Evolutionary conservation across 2,113 vertebrate species (phyloP).

Genomic region (Onychorhynchus coronatus): DNA sequence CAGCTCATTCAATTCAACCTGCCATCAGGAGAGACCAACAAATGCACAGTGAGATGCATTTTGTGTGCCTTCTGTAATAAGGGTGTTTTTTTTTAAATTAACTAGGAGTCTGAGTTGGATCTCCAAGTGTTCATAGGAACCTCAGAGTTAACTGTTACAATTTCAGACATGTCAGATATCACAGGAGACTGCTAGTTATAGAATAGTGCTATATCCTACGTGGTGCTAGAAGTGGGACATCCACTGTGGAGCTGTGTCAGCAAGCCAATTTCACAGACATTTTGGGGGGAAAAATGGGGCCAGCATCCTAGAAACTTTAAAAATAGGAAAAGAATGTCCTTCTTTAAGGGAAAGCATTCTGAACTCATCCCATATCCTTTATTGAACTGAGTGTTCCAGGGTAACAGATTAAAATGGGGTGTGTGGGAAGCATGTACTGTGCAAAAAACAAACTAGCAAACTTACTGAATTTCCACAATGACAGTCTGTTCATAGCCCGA

Average conservation of each 20-base stretch:
- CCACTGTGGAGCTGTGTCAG: background rate
- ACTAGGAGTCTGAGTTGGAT: background rate
- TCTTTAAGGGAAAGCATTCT: background rate
- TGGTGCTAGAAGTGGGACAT: background rate
- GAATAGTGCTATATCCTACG: background rate
- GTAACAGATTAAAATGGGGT: background rate
- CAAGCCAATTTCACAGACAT: background rate
- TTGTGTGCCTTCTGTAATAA: background rate
- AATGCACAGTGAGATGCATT: background rate
- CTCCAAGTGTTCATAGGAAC: background rate
- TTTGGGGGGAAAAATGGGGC: background rate
- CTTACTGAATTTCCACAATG: conserved; percentile 62
- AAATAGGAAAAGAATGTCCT: background rate
- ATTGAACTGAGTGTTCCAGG: background rate
- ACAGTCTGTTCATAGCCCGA: background rate
- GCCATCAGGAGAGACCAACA: background rate
- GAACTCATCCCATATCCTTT: background rate
- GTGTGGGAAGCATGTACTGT: background rate
- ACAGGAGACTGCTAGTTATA: background rate
- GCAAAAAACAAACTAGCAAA: background rate
- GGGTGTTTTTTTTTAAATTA: background rate
- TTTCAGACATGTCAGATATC: background rate
- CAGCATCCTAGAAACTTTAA: background rate
- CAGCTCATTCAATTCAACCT: background rate
- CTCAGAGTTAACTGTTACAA: background rate